These are phyloP conservation scores for Leptoclinus maculatus DNA, from an alignment of 2,797 vertebrate genomes.

Conservation along the genomic window DNA sequence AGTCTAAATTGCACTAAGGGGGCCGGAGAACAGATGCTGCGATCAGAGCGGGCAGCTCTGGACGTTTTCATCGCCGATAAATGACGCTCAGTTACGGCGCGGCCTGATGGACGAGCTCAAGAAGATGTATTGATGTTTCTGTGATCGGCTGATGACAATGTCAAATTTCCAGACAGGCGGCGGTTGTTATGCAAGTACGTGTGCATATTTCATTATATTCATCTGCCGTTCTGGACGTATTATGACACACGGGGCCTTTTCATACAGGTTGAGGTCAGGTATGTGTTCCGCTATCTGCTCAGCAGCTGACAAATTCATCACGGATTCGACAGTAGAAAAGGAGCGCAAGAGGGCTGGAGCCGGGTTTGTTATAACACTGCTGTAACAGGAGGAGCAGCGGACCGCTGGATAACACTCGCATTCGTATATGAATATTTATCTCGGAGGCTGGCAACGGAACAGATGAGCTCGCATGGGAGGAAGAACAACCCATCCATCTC, in stretches of 20 bases:
- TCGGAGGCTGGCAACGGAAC: conserved; percentile 72
- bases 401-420: conserved; percentile 64
- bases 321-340: conserved; percentile 23
- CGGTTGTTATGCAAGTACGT: conserved; percentile 21
- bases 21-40: conserved; percentile 71
- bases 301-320: conserved; percentile 56
- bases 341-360: conserved; percentile 20
- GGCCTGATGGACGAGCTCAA: conserved; percentile 44
- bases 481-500: conserved; percentile 75
- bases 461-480: conserved; percentile 76
- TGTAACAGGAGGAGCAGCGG: conserved; percentile 48
- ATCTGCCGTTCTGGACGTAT: conserved; percentile 40
- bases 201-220: conserved; percentile 39
- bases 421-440: conserved; percentile 79
- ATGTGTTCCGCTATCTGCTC: conserved; percentile 36
- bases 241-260: conserved; percentile 36
- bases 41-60: conserved; percentile 56
- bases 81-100: conserved; percentile 30
- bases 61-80: conserved; percentile 49
- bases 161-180: conserved; percentile 30
- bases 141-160: conserved; percentile 40
- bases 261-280: conserved; percentile 27
- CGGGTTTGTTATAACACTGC: conserved; percentile 32
- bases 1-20: conserved; percentile 71
- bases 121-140: conserved; percentile 26